phyloP scores from a whole-genome alignment of 2,113 vertebrate species.

The Anseranas semipalmata region DNA sequence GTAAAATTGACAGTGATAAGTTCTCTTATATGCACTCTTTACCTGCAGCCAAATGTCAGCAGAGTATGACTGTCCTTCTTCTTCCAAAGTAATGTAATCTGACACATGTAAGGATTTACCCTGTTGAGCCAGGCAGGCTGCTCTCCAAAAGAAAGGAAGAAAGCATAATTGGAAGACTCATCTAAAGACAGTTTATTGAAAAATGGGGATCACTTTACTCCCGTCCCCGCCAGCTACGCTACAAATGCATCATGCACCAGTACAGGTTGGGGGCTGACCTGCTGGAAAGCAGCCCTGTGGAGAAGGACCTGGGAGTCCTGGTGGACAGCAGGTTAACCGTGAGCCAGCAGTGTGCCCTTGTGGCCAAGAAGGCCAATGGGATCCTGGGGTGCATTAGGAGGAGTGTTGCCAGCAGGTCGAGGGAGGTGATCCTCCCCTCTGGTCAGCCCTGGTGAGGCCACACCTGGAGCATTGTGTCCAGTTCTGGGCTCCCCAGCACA shows the following conservation, averaged over 20 bases:
- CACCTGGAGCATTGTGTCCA: too few relatives aligned
- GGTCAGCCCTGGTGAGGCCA: too few relatives aligned
- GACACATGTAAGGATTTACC: not conserved
- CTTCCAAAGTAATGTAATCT: not conserved
- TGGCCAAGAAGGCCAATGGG: rapidly evolving
- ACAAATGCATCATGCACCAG: not conserved
- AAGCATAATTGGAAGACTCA: not conserved
- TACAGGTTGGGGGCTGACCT: not conserved
- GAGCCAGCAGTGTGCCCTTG: not conserved
- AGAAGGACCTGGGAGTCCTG: not conserved
- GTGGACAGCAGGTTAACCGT: not conserved
- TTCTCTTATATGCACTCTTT: not conserved
- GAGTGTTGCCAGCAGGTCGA: not conserved
- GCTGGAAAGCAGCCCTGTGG: not conserved
- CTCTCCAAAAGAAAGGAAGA: not conserved
- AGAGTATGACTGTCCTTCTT: not conserved
- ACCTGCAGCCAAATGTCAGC: not conserved
- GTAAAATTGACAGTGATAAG: not conserved
- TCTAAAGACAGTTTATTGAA: not conserved
- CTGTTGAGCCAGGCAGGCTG: not conserved
- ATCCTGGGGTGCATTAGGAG: not conserved
- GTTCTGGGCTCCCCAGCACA: too few relatives aligned
- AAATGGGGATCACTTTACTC: not conserved
- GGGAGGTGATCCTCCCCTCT: too few relatives aligned
- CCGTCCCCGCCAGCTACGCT: not conserved